Evolutionary conservation across 1,140 invertebrate genomes (phyloP), one percentile per base, ranked within the genome.

Genomic region (Leptinotarsa undecemlineata): DNA sequence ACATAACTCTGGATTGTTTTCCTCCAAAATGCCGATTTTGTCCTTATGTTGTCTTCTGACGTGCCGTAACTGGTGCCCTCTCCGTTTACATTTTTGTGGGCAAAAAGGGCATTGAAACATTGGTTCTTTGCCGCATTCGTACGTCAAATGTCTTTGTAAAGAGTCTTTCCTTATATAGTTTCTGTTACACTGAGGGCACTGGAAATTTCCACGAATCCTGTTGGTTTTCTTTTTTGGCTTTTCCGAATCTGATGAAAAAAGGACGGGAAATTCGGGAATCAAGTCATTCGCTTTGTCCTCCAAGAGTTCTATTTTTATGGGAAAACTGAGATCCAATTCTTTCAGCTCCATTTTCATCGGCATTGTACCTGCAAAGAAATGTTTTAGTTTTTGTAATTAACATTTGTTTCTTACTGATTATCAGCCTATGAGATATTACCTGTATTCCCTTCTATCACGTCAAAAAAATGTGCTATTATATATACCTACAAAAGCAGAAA

Each of bases 21-120:
- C 84, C 73, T 86, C 84, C 76, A 86, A 78, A 19, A 85, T 79
- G 3, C 85, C 85, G 26, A 86, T 83, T 78, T 86, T 86, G 63
- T 89, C 87, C 21, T 85, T 81, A 73, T 90, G 90, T 68, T 88
- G 88, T 3, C 88, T 84, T 57, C 86, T 84, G 51, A 90, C 89
- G 79, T 90, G 89, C n/a, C 89, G 82, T 17, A 89, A 81, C 82
- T 88, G 88, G 69, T 90, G 89, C 3, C 87, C 87, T 78, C 90
- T 90, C 21, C 89, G 85, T 76, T 90, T 90, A 80, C 87, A 89
- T 47, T 86, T 86, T 70, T 90, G 88, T 0, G 88, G 87, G 85
- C 94, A 95, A 81, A 93, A 91, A 2, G 93, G 93, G 78, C 93
- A 95, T 48, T 93, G 91, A 85, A 95, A 94, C 70, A 92, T 89